Evolutionary conservation across 2,888 invertebrate species (phyloP), one percentile per base, ranked within the genome.

Genomic region (Taphrorychus bicolor): DNA sequence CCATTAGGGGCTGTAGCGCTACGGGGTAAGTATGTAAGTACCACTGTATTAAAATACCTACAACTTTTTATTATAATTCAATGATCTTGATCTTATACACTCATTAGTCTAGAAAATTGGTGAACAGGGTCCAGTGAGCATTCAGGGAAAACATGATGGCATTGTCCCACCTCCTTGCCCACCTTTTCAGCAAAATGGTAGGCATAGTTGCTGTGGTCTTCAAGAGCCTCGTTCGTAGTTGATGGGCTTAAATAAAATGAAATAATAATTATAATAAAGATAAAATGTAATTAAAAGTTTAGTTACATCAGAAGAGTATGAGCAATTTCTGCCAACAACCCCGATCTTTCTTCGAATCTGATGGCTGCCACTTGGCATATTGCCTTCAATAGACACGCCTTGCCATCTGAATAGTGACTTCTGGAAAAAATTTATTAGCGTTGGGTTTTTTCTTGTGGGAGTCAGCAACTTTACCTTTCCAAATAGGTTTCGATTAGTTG

Each of bases 101-200:
- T 60, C 66, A 66, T 70, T 16, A 71, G 53, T 53, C 69, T 69
- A 9, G 71, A 64, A 70, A 70, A 71, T 21, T 69, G 66, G 23
- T 59, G 49, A n/a, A 71, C 14, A 3, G 61, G 60, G 48, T 62
- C 62, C 0, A 82, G 83, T 68, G 85, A 83, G 75, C 90, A 90
- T 75, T 89, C 89, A 0, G 89, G 87, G 81, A 88, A 90, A 70
- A 89, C 77, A 23, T 81, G 80, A 73, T 86, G 86, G 75, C 90
- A 86, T 48, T 83, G 82, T 18, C 83, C 85, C 0, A 78, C 77
- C 66, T 83, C 82, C 74, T 85, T 85, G 3, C 92, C 92, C 2
- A 89, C 79, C 65, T 85, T 81, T 79, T 93, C 92, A 0, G 92
- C 92, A 2, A 89, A 89, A 56, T 88, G 86, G 79, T 91, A 92